A percentile compares a stretch with the other conserved stretches of the same genome.
Conservation (phyloP, 2,888 invertebrate genomes). For the Schizotus pectinicornis region DNA sequence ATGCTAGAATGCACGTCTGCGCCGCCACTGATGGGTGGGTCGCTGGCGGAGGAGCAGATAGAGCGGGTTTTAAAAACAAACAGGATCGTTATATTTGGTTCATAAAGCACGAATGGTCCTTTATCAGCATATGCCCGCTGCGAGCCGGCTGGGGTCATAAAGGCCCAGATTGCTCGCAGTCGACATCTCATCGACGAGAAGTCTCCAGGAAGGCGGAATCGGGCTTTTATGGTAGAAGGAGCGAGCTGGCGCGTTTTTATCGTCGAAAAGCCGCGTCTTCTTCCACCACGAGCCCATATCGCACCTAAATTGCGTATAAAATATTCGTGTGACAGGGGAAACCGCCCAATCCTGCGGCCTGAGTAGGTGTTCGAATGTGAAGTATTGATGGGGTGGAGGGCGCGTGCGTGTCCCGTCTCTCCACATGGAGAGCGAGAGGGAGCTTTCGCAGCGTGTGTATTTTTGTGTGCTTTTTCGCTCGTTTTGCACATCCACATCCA, state of each 20-base stretch:
- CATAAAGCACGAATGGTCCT: slow-evolving; percentile 50
- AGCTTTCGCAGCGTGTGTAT: slow-evolving; percentile 49
- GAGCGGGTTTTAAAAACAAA: slow-evolving; percentile 36
- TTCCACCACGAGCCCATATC: slow-evolving; percentile 30
- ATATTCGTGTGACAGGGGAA: slow-evolving; percentile 44
- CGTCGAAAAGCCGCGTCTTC: slow-evolving; percentile 39
- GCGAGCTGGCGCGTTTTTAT: slow-evolving; percentile 36
- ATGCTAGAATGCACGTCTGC: no score
- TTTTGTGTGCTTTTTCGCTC: slow-evolving; percentile 55
- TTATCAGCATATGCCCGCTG: slow-evolving; percentile 51
- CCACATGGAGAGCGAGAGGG: slow-evolving; percentile 49
- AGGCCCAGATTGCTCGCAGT: slow-evolving; percentile 46
- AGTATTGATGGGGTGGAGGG: slow-evolving; percentile 55
- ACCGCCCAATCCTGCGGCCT: slow-evolving; percentile 52
- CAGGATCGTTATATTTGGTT: slow-evolving; percentile 48
- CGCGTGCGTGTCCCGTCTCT: slow-evolving; percentile 53
- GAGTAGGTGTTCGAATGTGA: slow-evolving; percentile 58
- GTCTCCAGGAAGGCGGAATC: slow-evolving; percentile 42
- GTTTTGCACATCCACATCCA: slow-evolving; percentile 50
- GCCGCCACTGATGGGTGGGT: slow-evolving; percentile 1
- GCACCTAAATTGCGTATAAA: slow-evolving; percentile 43
- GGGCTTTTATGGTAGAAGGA: slow-evolving; percentile 40
- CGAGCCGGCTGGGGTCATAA: slow-evolving; percentile 38
- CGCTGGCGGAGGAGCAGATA: not conserved
- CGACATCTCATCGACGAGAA: slow-evolving; percentile 41